These are phyloP conservation scores for Platycnemis pennipes DNA, from an alignment of 2,888 invertebrate species.

Conservation along the genomic window DNA sequence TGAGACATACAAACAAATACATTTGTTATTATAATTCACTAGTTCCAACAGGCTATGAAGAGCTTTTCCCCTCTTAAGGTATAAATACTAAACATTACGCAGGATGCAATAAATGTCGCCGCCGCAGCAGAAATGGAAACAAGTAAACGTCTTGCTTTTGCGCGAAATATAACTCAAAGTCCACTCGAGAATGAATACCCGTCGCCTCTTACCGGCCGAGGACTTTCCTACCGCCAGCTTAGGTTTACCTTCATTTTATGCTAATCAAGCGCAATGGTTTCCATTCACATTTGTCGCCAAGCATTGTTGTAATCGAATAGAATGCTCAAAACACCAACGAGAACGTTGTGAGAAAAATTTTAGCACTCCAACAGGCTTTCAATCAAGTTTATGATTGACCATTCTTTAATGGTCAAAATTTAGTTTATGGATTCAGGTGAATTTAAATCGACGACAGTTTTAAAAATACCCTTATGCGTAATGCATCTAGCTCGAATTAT, in stretches of 20 bases:
- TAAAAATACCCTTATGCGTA: not conserved
- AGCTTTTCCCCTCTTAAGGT: not conserved
- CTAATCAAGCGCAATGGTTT: not conserved
- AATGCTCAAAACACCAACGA: not conserved
- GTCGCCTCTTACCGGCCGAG: not conserved
- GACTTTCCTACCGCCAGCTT: not conserved
- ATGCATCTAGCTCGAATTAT: not conserved
- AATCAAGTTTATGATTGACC: not conserved
- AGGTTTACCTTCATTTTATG: conserved; percentile 8
- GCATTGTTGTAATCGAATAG: not conserved
- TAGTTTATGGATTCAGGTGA: not conserved
- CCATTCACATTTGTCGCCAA: not conserved
- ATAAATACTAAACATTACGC: not conserved
- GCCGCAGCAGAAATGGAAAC: not conserved
- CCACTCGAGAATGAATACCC: not conserved
- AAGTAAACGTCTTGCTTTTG: not conserved
- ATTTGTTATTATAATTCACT: not conserved
- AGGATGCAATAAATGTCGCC: not conserved
- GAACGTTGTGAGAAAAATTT: not conserved
- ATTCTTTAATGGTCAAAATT: not conserved
- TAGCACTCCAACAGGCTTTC: not conserved
- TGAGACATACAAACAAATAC: too few species aligned
- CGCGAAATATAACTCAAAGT: not conserved
- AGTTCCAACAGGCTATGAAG: not conserved
- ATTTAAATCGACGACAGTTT: not conserved